Percentiles rank a stretch among this genome's conserved stretches.
Conservation (phyloP, 2,797 vertebrate genomes). For the Odontamblyopus lacepedii region DNA sequence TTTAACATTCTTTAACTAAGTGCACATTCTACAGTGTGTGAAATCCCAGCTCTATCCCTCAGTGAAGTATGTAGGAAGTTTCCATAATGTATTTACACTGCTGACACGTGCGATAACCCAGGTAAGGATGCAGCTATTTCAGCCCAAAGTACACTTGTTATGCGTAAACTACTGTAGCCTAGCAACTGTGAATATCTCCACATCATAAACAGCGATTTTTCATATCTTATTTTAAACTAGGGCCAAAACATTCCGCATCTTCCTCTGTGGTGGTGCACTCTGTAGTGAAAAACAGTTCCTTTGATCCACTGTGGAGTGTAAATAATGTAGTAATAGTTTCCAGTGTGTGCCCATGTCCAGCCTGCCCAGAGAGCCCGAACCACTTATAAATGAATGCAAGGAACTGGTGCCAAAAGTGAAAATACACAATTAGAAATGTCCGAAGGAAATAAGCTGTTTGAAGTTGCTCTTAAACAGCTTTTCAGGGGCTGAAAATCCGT, state of each 20-base stretch:
- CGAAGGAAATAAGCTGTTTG: too few species aligned
- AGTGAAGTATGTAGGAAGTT: background rate
- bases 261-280: background rate
- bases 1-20: too few species aligned
- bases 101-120: constrained; percentile 4
- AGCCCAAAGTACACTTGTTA: background rate
- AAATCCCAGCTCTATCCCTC: background rate
- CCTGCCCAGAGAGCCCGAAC: background rate
- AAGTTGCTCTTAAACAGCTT: too few species aligned
- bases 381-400: background rate
- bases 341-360: background rate
- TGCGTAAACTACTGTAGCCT: background rate
- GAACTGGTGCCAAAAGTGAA: background rate
- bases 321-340: constrained; percentile 6
- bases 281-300: background rate
- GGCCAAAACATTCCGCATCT: constrained; percentile 4
- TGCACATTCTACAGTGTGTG: too few species aligned
- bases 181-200: background rate
- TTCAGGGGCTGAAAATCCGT: too few species aligned
- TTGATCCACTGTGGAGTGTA: constrained; percentile 9
- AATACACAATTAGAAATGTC: background rate
- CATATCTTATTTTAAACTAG: constrained; percentile 4
- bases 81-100: background rate
- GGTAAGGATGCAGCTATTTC: background rate
- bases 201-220: background rate